These are phyloP conservation scores for Xestia xanthographa DNA, from an alignment of 2,888 invertebrate genomes.

Conservation along the genomic window DNA sequence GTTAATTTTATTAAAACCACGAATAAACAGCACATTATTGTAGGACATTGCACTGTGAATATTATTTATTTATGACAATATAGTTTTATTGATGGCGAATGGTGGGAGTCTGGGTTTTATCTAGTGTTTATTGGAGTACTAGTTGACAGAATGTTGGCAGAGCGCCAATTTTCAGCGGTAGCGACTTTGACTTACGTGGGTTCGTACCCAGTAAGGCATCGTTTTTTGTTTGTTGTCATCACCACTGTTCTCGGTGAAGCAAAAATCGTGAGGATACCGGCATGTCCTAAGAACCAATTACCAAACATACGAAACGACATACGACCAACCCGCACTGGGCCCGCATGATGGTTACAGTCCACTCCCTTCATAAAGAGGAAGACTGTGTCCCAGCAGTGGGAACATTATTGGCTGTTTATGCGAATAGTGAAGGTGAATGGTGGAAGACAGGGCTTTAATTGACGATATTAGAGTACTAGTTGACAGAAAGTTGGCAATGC, in stretches of 20 bases:
- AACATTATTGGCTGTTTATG: neutral
- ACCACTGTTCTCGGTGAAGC: neutral
- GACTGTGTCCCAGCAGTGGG: neutral
- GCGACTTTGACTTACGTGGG: neutral
- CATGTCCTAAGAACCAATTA: neutral
- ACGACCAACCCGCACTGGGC: neutral
- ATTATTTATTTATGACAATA: conserved; percentile 24
- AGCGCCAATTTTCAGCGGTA: conserved; percentile 16
- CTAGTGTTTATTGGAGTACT: conserved; percentile 21
- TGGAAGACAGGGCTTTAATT: conserved; percentile 11
- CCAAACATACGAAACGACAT: neutral
- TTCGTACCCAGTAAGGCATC: neutral
- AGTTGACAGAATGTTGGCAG: conserved; percentile 31
- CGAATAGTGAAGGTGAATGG: neutral
- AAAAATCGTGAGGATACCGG: neutral
- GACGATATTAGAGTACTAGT: conserved; percentile 8
- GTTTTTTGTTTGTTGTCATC: neutral
- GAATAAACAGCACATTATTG: conserved; percentile 47
- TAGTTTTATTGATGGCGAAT: conserved; percentile 6
- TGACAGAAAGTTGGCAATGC: conserved; percentile 24
- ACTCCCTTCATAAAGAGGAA: neutral
- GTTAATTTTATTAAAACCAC: conserved; percentile 63
- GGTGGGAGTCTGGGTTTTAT: conserved; percentile 20
- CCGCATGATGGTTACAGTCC: neutral
- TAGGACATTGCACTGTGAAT: conserved; percentile 59